Base-by-base conservation (phyloP, 2,113 vertebrate species). In the Malurus melanocephalus region DNA sequence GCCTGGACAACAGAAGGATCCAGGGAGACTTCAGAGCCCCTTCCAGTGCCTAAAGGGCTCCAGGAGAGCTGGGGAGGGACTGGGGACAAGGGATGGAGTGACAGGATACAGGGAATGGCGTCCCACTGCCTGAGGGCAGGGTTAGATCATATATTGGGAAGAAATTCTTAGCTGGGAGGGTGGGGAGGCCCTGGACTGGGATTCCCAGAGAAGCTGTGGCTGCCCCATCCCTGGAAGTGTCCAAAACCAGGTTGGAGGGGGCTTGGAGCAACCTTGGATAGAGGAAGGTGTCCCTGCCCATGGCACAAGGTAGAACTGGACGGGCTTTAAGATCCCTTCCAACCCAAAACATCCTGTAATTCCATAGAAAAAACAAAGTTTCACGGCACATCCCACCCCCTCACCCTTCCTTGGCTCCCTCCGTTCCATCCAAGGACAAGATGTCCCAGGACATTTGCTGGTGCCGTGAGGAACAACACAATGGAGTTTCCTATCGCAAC, bases 1-100 rank as follows among this genome's bases (percentile, higher is more conserved):
- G 21, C 2, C 13, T 33, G 30, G 30, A 57, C 8, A 73, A 48
- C 1, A 0, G 5, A 42, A 65, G 6, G 30, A 0, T 65, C 35
- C 35, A 17, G 43, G 8, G 16, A 65, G 2, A 74, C 1, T 19
- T 49, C 1, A 5, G 20, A 65, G 33, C 5, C 3, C 6, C 8
- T 56, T 49, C 69, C 43, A 83, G 43, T 1, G 30, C 30, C 33
- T 33, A 0, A 65, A 65, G 20, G 10, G 7, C 30, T 65, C 51
- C 52, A 57, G 35, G 35, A 74, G 20, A 84, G 30, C 35, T 84
- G 52, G 60, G 42, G 30, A 65, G 30, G 20, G 19, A 23, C 8
- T 20, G 13, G 3, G 24, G 42, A 42, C 2, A 24, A 48, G 3
- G 15, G 4, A n/a, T 40, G 23, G 23, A 65, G 6, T 0, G 7